phyloP scores from a whole-genome alignment of 2,113 vertebrate genomes.

The Phoenicopterus ruber region DNA sequence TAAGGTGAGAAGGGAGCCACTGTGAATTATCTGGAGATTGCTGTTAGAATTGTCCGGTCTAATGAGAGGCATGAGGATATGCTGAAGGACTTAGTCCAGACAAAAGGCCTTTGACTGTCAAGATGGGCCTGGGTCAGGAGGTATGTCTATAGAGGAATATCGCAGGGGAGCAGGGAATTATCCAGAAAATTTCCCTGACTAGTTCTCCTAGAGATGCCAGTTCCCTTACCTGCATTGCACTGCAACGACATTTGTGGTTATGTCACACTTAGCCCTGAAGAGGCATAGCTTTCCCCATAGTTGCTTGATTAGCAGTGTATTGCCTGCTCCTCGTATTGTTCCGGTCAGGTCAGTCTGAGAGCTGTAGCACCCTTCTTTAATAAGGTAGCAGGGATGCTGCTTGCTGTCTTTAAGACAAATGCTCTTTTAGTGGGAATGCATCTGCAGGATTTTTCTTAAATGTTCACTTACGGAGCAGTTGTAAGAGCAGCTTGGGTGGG shows the following conservation, averaged over 20 bases:
- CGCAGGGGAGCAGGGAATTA: fast-evolving
- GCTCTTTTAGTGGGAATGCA: background rate
- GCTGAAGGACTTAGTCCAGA: background rate
- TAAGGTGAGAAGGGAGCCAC: background rate
- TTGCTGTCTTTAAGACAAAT: background rate
- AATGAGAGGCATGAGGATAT: background rate
- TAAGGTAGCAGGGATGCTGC: background rate
- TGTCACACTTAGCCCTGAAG: background rate
- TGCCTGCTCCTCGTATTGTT: background rate
- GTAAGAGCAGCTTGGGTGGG: background rate
- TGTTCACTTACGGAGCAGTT: no score
- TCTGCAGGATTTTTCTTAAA: background rate
- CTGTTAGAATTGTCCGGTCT: background rate
- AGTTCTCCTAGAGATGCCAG: fast-evolving
- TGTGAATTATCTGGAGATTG: background rate
- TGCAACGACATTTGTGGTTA: background rate
- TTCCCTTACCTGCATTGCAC: background rate
- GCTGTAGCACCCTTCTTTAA: background rate
- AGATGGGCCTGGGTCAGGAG: background rate
- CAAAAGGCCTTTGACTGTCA: background rate
- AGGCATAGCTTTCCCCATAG: background rate
- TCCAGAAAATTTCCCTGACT: no score
- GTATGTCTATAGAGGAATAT: background rate
- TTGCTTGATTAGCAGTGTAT: background rate
- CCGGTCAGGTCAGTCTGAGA: background rate